phyloP scores from a whole-genome alignment of 2,888 invertebrate genomes.

The Byasa hedistus region DNA sequence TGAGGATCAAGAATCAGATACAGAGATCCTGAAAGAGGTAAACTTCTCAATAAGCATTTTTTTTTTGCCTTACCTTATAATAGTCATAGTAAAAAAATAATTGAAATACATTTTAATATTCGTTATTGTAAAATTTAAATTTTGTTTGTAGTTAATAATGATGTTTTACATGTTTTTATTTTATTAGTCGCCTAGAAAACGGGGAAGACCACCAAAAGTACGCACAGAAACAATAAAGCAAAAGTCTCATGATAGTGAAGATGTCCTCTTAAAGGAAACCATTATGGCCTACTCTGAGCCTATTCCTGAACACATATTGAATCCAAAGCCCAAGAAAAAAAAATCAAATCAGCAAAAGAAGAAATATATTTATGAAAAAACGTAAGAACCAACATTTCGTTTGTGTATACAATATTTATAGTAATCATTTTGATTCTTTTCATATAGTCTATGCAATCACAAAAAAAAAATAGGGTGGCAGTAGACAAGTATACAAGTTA shows the following conservation, averaged over 20 bases:
- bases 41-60: not conserved
- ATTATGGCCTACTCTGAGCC: slow-evolving; percentile 74
- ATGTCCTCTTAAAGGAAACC: slow-evolving; percentile 71
- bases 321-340: slow-evolving; percentile 68
- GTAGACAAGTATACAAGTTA: too few species aligned
- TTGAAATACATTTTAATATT: not conserved
- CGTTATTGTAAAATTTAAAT: not conserved
- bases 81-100: not conserved
- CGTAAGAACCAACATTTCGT: slow-evolving; percentile 48
- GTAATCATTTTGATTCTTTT: too few species aligned
- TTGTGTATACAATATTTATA: too few species aligned
- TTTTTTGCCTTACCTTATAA: too few species aligned
- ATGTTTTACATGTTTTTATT: slow-evolving; percentile 8
- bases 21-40: slow-evolving; percentile 46
- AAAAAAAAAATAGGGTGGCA: too few species aligned
- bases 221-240: slow-evolving; percentile 34
- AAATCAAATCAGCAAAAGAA: slow-evolving; percentile 41
- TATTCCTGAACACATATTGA: slow-evolving; percentile 68
- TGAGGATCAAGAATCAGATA: slow-evolving; percentile 45
- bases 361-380: slow-evolving; percentile 69
- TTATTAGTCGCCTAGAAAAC: slow-evolving; percentile 47
- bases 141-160: not conserved
- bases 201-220: slow-evolving; percentile 65
- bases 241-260: slow-evolving; percentile 55
- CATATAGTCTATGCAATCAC: too few species aligned